phyloP scores from a whole-genome alignment of 2,888 invertebrate species.

The Mythimna albipuncta region DNA sequence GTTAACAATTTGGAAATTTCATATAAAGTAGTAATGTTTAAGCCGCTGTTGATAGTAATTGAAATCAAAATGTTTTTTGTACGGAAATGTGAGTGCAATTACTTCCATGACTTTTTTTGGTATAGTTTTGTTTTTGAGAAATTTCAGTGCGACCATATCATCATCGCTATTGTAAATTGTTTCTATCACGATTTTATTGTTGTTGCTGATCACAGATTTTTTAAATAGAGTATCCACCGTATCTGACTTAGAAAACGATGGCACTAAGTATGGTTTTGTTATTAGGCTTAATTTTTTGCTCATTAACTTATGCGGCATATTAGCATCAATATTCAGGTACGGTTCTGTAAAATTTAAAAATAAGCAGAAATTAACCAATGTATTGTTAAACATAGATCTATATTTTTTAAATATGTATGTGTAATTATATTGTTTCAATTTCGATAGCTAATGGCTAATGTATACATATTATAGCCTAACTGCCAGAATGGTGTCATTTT shows the following conservation, averaged over 20 bases:
- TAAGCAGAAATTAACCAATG: too few relatives aligned
- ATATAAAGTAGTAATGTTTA: constrained; percentile 66
- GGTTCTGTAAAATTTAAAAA: not conserved
- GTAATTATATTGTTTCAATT: too few relatives aligned
- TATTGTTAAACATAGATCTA: too few relatives aligned
- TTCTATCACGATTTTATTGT: constrained; percentile 40
- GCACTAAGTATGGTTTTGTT: not conserved
- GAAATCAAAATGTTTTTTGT: constrained; percentile 66
- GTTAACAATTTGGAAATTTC: constrained; percentile 74
- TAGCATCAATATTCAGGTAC: not conserved
- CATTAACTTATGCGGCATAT: not conserved
- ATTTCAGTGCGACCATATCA: constrained; percentile 71
- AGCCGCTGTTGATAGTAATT: constrained; percentile 70
- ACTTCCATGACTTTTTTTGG: constrained; percentile 72
- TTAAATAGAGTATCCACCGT: not conserved
- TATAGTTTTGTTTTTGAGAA: constrained; percentile 69
- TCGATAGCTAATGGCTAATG: too few relatives aligned
- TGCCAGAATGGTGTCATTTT: too few relatives aligned
- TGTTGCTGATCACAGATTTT: not conserved
- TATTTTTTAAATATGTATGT: too few relatives aligned
- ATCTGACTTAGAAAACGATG: not conserved
- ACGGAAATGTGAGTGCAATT: constrained; percentile 72
- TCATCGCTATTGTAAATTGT: constrained; percentile 68
- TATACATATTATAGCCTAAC: too few relatives aligned
- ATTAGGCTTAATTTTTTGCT: not conserved